Evolutionary conservation across 1,140 invertebrate genomes (phyloP).

Genomic region (Cydia strobilella): DNA sequence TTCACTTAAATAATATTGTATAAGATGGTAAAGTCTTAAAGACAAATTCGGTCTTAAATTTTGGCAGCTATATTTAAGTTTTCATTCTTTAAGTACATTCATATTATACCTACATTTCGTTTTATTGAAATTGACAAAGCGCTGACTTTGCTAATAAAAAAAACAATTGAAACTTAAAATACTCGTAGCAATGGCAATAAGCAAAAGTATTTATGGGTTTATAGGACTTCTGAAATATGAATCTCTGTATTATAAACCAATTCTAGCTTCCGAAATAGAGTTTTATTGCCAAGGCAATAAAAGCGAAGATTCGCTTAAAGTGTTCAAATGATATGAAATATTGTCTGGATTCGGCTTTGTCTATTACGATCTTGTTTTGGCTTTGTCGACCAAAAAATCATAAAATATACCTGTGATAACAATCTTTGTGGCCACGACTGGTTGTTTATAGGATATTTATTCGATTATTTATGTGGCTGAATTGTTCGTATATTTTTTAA

Average conservation of each 20-base stretch:
- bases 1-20: too few relatives aligned
- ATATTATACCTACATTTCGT: too few relatives aligned
- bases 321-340: background rate
- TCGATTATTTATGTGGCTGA: background rate
- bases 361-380: slow-evolving; percentile 4
- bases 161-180: too few relatives aligned
- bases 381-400: background rate
- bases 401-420: background rate
- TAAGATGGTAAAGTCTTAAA: too few relatives aligned
- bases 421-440: background rate
- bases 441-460: background rate
- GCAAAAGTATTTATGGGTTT: too few relatives aligned
- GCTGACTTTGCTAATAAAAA: too few relatives aligned
- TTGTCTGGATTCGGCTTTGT: background rate
- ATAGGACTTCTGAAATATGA: background rate
- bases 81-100: too few relatives aligned
- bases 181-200: too few relatives aligned
- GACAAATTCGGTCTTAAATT: too few relatives aligned
- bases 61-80: too few relatives aligned
- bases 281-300: background rate
- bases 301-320: background rate
- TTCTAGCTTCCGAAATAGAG: slow-evolving; percentile 1
- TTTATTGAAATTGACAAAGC: too few relatives aligned
- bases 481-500: too few relatives aligned
- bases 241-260: background rate